A percentile compares a stretch with the other conserved stretches of the same genome.
These are phyloP conservation scores for Rapana venosa DNA, from an alignment of 2,888 invertebrate genomes.

Conservation along the genomic window DNA sequence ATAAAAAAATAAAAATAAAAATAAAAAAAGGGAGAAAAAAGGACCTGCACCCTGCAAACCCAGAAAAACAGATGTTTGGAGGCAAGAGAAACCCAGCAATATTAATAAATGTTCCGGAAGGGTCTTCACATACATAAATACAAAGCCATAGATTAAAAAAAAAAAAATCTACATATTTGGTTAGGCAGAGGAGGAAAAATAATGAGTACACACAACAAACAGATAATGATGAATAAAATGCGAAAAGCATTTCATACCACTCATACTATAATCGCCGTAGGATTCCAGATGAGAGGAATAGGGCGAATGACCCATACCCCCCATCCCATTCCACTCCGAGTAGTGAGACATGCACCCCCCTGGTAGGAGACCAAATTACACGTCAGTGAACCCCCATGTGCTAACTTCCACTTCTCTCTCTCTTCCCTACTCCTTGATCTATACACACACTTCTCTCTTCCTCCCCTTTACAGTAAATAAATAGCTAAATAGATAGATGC, in stretches of 20 bases:
- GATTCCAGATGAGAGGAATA: conserved; percentile 42
- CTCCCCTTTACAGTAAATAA: no score
- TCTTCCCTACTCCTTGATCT: neutral
- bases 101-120: no score
- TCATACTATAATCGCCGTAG: conserved; percentile 36
- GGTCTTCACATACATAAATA: no score
- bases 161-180: neutral
- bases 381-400: neutral
- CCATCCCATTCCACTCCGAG: conserved; percentile 42
- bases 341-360: conserved; percentile 37
- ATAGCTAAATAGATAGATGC: no score
- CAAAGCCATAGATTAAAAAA: neutral
- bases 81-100: neutral
- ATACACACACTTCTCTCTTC: no score
- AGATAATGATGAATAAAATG: neutral
- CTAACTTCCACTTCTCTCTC: neutral
- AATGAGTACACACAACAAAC: neutral
- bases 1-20: neutral
- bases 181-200: neutral
- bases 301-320: conserved; percentile 41
- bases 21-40: neutral
- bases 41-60: neutral
- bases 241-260: conserved; percentile 40
- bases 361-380: conserved; percentile 37
- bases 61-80: neutral